Base-by-base conservation (phyloP, 2,113 vertebrate species). In the Acrocephalus arundinaceus region DNA sequence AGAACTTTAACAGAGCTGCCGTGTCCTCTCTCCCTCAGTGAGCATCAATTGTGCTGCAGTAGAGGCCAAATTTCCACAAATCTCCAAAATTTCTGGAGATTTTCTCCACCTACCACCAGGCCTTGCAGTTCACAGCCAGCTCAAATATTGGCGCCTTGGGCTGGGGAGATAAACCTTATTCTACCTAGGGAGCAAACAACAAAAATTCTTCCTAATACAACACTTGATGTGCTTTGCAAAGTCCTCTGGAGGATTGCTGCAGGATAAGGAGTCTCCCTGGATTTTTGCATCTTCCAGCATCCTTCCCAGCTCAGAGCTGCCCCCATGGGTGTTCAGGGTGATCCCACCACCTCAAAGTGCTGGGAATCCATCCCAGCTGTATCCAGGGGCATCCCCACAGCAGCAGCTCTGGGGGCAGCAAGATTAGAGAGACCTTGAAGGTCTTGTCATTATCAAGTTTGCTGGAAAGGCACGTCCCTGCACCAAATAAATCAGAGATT, bases 121-220 rank as follows among this genome's bases (percentile, higher is more conserved):
- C 72, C 59, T 31, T 0, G 30, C 2, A 11, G 59, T 4, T 67
- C 78, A 3, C 51, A 46, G 73, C 16, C 52, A 6, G 15, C 1
- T 6, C 66, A 35, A 48, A 20, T 8, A 5, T 2, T 1, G 51
- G 6, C 9, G 1, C 6, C 3, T 49, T 6, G 46, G 45, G 16
- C 58, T 14, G 61, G 43, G 68, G 10, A 13, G 43, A 4, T 12
- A 13, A 54, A 22, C 1, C 9, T 43, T 5, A 11, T 54, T 31
- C 62, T 37, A 41, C 46, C 55, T 15, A 2, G 35, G 18, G 62
- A 30, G 30, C 39, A 39, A 68, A 59, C 10, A 4, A 13, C n/a
- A 65, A 23, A 51, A 67, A 25, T 6, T 15, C 46, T 14, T 35
- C 66, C 48, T 30, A 1, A 13, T 10, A 0, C 0, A 1, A 13